Percentiles rank a stretch among this genome's conserved stretches.
Evolutionary conservation across 2,888 invertebrate species (phyloP).

Genomic region (Dyspetes luteomarginatus): DNA sequence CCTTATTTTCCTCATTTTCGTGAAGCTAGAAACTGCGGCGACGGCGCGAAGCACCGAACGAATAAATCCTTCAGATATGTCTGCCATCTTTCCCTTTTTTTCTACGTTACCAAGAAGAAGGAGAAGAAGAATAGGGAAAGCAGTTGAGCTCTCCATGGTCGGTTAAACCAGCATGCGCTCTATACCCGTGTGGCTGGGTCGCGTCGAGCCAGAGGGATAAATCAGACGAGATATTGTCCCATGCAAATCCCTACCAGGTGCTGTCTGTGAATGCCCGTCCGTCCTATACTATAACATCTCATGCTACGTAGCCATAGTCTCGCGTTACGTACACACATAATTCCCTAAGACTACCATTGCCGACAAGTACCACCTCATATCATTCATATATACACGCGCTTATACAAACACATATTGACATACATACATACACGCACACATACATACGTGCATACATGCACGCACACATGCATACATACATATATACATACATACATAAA

Average conservation of each 20-base stretch:
- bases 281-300: constrained; percentile 34
- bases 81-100: constrained; percentile 61
- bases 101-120: constrained; percentile 60
- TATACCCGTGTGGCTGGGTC: constrained; percentile 54
- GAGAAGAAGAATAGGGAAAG: constrained; percentile 22
- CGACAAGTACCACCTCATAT: constrained; percentile 39
- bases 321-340: constrained; percentile 43
- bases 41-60: constrained; percentile 67
- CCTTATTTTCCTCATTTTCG: constrained; percentile 42
- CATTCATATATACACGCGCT: too few relatives aligned
- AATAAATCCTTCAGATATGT: constrained; percentile 76
- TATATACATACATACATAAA: constrained; percentile 2
- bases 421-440: background rate
- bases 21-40: constrained; percentile 20
- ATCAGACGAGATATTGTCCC: constrained; percentile 80
- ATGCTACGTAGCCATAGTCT: constrained; percentile 23
- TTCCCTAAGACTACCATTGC: constrained; percentile 19
- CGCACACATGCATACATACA: too few relatives aligned
- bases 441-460: constrained; percentile 17
- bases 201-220: constrained; percentile 71
- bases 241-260: constrained; percentile 77
- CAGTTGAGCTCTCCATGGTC: constrained; percentile 43
- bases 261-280: constrained; percentile 61
- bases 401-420: constrained; percentile 9
- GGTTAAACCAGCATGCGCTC: constrained; percentile 56